Base-by-base conservation (phyloP, 92 coral and sea anemone species). In the Epizoanthus scotinus region DNA sequence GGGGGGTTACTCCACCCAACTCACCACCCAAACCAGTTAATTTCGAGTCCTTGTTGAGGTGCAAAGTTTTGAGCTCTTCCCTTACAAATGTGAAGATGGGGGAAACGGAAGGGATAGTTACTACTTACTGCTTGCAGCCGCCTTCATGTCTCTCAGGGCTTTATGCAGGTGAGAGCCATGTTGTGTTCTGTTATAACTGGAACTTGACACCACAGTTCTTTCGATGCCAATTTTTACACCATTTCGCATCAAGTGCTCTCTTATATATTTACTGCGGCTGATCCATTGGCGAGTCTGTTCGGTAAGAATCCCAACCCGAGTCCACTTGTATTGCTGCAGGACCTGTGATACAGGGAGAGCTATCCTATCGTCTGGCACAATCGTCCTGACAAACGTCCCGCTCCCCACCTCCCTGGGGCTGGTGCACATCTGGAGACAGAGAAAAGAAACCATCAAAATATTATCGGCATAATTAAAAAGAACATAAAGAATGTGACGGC, bases 331-430 rank as follows among this genome's bases (percentile, higher is more conserved):
- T 65, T 85, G 68, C 31, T 83, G 63, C 86, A 92, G 68, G n/a
- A 92, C 77, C 26, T 77, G 77, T 27, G 65, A 54, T 36, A 87
- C 82, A 0, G 90, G 90, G 29, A 66, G 66, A 15, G 87, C 90
- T 6, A 88, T 81, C 57, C 84, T 83, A 60, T 79, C 67, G 58
- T 86, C 87, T 4, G 97, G 87, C 28, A 93, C 94, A 38, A 86
- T 79, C 19, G 97, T 90, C 63, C 97, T 87, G 4, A 85, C 85
- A 71, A 90, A 82, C 24, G 97, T 92, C 9, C 90, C 89, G 67
- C 91, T 92, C 44, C 87, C 84, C 9, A 90, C 74, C 26, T 79
- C 79, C 19, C 27, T 66, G 40, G 73, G 79, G 42, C 85, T 71
- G 1, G 77, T 79, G 67, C 97, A 92, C 81, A 87, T 78, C 97